Base-by-base conservation (phyloP, 2,888 invertebrate species). In the Drosophila macrospina region DNA sequence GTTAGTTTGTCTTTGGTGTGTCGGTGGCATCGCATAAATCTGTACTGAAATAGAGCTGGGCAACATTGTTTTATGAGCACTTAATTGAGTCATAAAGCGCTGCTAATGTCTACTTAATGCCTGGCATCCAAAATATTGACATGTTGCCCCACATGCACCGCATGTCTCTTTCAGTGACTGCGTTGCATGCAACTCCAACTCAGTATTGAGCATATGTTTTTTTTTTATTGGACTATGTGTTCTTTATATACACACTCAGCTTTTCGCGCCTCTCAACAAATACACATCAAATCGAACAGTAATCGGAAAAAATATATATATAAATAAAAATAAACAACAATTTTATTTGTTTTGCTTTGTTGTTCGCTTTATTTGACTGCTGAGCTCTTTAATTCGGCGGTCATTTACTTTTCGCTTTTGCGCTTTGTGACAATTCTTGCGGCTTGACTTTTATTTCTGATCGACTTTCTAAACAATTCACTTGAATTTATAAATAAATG, bases 61-160 rank as follows among this genome's bases (percentile, higher is more conserved):
- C 24, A 48, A 50, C 34, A 51, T 48, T 64, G 78, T 68, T 81
- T 84, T 79, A 84, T 64, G 72, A 61, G 62, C 83, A 65, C 83
- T 71, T 78, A 84, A 84, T 85, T 73, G 86, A 67, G 59, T 51
- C 79, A 79, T 84, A 83, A 85, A 85, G 61, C 45, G 42, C 24
- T 45, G 59, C 78, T 82, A 83, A 83, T 76, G 82, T 57, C 65
- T 45, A 44, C 59, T 65, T 80, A 66, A 77, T 70, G 80, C 57
- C 45, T 24, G 45, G 56, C 51, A 39, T 52, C 51, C 47, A 61
- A 57, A 60, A 65, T 64, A 67, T 73, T 73, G 74, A 64, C 64
- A 74, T 65, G 55, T 37, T 54, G 61, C 42, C 26, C 44, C 70
- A n/a, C 28, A 41, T n/a, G n/a, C n/a, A n/a, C n/a, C n/a, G n/a